phyloP scores from a whole-genome alignment of 2,797 vertebrate genomes.

The Varecia variegata region DNA sequence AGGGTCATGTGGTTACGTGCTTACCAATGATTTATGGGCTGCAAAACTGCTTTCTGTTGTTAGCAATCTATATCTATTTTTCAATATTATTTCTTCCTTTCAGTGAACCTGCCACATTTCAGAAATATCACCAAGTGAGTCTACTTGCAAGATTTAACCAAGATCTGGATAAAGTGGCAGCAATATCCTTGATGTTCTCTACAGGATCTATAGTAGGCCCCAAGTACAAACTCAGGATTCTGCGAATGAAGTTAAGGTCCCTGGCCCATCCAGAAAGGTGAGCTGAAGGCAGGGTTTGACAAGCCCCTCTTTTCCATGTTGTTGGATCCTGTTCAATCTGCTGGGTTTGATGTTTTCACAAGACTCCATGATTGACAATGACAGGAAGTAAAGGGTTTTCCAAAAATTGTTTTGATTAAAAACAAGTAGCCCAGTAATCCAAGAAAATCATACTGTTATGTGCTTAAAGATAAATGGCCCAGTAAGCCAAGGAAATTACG shows the following conservation, averaged over 20 bases:
- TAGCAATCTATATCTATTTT: not conserved
- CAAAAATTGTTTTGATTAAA: not conserved
- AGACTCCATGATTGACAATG: not conserved
- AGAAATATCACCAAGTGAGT: conserved; percentile 82
- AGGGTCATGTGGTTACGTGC: not conserved
- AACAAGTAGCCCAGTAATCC: not conserved
- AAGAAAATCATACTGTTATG: not conserved
- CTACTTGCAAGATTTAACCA: conserved; percentile 83
- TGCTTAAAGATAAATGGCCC: not conserved
- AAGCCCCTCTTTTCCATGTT: not conserved
- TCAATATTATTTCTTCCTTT: not conserved
- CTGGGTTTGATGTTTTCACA: not conserved
- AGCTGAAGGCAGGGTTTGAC: conserved; percentile 33
- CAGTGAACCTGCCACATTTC: conserved; percentile 78
- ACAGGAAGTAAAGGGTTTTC: not conserved
- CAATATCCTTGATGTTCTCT: conserved; percentile 84
- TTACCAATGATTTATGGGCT: not conserved
- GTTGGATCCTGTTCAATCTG: not conserved
- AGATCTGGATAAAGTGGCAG: conserved; percentile 80
- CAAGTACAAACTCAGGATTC: conserved; percentile 83
- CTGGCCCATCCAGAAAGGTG: conserved; percentile 83
- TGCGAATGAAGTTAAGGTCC: conserved; percentile 82
- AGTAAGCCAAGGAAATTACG: not conserved
- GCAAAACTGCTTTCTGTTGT: not conserved
- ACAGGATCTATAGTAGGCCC: conserved; percentile 82